Evolutionary conservation across 1,140 invertebrate species (phyloP), one percentile per base, ranked within the genome.

Genomic region (Monochamus saltuarius): DNA sequence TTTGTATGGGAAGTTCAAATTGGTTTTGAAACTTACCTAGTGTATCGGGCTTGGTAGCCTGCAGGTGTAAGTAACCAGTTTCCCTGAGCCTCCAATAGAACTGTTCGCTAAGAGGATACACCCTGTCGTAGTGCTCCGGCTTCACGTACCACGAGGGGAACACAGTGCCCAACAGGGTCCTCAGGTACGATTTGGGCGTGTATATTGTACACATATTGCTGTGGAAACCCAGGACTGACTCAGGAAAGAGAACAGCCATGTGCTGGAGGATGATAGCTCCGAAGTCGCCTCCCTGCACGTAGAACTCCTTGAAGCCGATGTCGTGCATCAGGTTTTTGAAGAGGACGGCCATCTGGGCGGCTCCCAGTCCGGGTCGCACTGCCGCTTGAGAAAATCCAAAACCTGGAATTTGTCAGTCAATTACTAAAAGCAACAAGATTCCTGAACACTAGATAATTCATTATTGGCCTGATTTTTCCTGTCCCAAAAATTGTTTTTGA

Each of bases 1-100:
- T n/a, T n/a, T n/a, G n/a, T n/a, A n/a, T n/a, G n/a, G n/a, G n/a
- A n/a, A n/a, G n/a, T n/a, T n/a, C n/a, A n/a, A n/a, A n/a, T n/a
- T n/a, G n/a, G n/a, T n/a, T n/a, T n/a, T n/a, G 46, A 7, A 13
- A 68, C 53, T 64, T 79, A 89, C 89, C 91, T 59, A 95, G 78
- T n/a, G 94, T 97, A 71, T 97, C 93, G 9, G 94, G 94, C 74
- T 95, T 95, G 0, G 91, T 93, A 4, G 90, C 82, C 77, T 96
- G 94, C 29, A 95, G 76, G 69, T 93, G 89, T 16, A 90, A 68
- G 68, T 95, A 96, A 11, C 92, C 94, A 42, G 75, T 75, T 75
- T 94, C 91, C 64, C 85, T 78, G 0, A 92, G 11, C 0, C 89
- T 2, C 42, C 56, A 56, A 2, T 51, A 40, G 7, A 83, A 82